Base-by-base conservation (phyloP, 2,797 vertebrate species). In the Myotis daubentonii region DNA sequence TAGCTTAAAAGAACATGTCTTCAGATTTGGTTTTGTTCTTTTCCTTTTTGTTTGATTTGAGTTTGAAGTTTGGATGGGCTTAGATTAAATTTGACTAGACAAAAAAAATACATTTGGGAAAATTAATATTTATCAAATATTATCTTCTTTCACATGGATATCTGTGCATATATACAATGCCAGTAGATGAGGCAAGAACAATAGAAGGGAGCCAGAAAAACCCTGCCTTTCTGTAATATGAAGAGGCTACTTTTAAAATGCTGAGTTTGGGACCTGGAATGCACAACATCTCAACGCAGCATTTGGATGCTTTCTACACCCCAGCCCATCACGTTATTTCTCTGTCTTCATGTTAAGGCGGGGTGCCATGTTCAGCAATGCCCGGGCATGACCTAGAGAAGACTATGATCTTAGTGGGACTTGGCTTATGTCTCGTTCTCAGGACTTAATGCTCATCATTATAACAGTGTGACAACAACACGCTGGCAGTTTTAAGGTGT, bases 111-210 rank as follows among this genome's bases (percentile, higher is more conserved):
- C 47, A 20, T 85, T 84, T 65, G 38, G 38, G 16, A 75, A 90
- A 96, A 93, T 76, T 53, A 83, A 55, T 49, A 72, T 49, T 87
- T 79, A 79, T 95, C 30, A 94, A 86, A 78, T 62, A 55, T 68
- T 91, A 70, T 72, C 9, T 62, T 92, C 15, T 86, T 74, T 57
- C n/a, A 65, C 25, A 11, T 41, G 20, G 90, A 49, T 71, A 85
- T 30, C 9, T 49, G 36, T 60, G 23, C 15, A 23, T 33, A 74
- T 19, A 2, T 47, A 86, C 89, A 95, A 57, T 55, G 36, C 49
- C 47, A 88, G 89, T 2, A 81, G 33, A 84, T 13, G 25, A 33
- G 44, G 6, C 25, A 49, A 76, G 41, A 85, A 81, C 10, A 16
- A 62, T 8, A 72, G 23, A 89, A 88, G 55, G 16, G 28, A 95